These are phyloP conservation scores for Tuberolachnus salignus DNA, from an alignment of 2,888 invertebrate genomes.

Conservation along the genomic window DNA sequence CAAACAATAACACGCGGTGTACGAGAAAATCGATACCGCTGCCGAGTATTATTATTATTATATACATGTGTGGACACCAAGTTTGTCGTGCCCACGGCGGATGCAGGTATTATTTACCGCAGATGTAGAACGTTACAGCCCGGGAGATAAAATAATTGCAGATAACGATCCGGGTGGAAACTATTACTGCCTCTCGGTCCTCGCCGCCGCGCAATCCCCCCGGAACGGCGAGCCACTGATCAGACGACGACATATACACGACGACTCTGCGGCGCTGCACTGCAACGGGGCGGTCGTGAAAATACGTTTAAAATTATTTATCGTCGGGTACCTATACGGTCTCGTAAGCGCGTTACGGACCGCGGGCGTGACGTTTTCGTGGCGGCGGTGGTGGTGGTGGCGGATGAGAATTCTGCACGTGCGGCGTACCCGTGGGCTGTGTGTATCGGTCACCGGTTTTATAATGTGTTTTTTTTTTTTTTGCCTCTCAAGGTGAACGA, in stretches of 20 bases:
- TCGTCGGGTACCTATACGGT: neutral
- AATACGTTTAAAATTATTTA: neutral
- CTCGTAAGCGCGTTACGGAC: neutral
- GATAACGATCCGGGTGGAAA: too few species aligned
- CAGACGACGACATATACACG: too few species aligned
- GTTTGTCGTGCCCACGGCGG: too few species aligned
- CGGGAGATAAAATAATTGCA: too few species aligned
- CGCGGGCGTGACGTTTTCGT: constrained; percentile 1
- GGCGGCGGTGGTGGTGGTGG: neutral
- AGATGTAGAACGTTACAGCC: too few species aligned
- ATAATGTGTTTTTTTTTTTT: constrained; percentile 13
- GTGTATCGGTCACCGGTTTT: constrained; percentile 42
- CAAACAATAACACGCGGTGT: too few species aligned
- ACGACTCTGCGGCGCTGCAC: neutral
- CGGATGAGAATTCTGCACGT: neutral
- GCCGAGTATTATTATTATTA: neutral
- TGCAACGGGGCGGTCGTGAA: neutral
- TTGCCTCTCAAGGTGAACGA: constrained; percentile 42
- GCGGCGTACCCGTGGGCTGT: neutral
- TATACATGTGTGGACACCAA: too few species aligned
- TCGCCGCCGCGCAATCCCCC: too few species aligned
- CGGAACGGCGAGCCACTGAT: too few species aligned
- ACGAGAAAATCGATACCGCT: constrained; percentile 36
- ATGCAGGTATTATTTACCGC: too few species aligned
- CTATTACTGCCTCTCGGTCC: too few species aligned